Evolutionary conservation across 2,797 vertebrate genomes (phyloP).

Genomic region (Hydrophis major): DNA sequence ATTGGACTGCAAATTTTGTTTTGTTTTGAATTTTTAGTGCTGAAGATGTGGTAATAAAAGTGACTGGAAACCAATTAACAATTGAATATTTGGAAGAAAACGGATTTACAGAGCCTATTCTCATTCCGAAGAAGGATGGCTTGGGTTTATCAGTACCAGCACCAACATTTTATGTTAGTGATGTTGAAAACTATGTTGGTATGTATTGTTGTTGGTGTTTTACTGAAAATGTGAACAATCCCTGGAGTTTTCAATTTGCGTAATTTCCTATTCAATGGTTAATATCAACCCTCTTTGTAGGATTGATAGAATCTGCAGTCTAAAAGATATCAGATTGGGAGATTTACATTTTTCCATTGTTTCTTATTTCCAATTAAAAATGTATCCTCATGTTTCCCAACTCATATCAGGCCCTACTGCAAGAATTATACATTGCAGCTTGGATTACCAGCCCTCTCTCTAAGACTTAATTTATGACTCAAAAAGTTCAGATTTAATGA

Average conservation of each 20-base stretch:
- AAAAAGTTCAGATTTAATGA: background rate
- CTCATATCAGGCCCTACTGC: background rate
- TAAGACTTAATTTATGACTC: background rate
- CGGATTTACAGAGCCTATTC: slow-evolving; percentile 91
- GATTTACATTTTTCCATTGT: background rate
- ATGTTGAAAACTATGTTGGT: slow-evolving; percentile 98
- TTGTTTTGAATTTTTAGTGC: slow-evolving; percentile 74
- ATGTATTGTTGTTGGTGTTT: slow-evolving; percentile 47
- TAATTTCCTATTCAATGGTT: background rate
- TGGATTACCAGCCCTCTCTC: background rate
- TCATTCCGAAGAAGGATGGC: slow-evolving; percentile 91
- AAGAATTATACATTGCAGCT: background rate
- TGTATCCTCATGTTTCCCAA: background rate
- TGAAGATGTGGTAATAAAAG: slow-evolving; percentile 89
- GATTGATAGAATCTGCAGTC: background rate
- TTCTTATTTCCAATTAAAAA: background rate
- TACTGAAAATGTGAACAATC: background rate
- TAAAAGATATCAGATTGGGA: background rate
- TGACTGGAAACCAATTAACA: slow-evolving; percentile 85
- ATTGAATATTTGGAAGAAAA: slow-evolving; percentile 91
- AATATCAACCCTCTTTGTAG: background rate
- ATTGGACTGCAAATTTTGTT: background rate
- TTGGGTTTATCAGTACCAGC: slow-evolving; percentile 88
- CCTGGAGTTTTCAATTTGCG: background rate
- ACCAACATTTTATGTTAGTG: slow-evolving; percentile 97